A percentile compares a stretch with the other conserved stretches of the same genome.
phyloP scores from a whole-genome alignment of 2,797 vertebrate genomes.

The Macrochelys suwanniensis region DNA sequence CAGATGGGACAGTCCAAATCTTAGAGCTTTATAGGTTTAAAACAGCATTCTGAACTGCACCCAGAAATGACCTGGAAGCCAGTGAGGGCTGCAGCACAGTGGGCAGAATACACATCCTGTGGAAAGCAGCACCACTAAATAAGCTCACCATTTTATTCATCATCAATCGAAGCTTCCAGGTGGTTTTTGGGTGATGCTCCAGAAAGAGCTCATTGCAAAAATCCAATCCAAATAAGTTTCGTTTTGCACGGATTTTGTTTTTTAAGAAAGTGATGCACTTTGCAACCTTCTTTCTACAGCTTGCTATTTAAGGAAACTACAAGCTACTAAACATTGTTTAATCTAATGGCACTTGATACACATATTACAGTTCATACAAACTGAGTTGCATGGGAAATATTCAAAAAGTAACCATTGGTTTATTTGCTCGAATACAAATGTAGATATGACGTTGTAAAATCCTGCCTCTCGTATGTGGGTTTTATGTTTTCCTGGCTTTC shows the following conservation, averaged over 20 bases:
- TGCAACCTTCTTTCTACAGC: not conserved
- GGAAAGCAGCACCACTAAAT: not conserved
- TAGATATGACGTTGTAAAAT: not conserved
- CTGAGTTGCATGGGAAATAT: not conserved
- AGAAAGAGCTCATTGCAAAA: not conserved
- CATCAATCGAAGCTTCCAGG: not conserved
- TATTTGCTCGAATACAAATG: not conserved
- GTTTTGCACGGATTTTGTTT: not conserved
- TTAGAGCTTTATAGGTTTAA: not conserved
- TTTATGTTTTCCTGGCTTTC: not conserved
- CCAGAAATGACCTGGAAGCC: not conserved
- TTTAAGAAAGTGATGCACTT: not conserved
- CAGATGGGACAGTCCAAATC: not conserved
- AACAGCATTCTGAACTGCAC: not conserved
- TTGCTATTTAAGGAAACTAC: not conserved
- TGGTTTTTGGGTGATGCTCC: not conserved
- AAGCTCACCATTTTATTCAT: not conserved
- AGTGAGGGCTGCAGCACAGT: not conserved
- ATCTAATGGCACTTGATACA: not conserved
- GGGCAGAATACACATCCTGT: not conserved
- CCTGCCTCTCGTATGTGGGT: not conserved
- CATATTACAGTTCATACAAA: not conserved
- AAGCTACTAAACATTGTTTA: conserved; percentile 11
- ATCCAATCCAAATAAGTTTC: not conserved
- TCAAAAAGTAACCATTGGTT: not conserved